Percentiles rank a stretch among this genome's conserved stretches.
Evolutionary conservation across 2,797 vertebrate species (phyloP).

Genomic region (Labroides dimidiatus): DNA sequence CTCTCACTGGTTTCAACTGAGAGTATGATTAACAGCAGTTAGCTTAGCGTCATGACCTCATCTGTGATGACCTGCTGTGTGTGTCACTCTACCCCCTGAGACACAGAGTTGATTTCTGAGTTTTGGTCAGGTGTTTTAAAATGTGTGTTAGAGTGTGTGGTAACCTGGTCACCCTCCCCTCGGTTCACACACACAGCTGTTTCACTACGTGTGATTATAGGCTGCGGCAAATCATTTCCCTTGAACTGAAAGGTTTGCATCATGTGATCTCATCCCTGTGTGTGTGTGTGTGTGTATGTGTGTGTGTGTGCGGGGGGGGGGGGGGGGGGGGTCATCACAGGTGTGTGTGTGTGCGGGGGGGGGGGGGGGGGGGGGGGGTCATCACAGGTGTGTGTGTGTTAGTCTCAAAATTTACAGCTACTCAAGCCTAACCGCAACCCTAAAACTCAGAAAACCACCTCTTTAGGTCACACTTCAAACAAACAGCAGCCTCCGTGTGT

Average conservation of each 20-base stretch:
- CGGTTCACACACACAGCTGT: conserved; percentile 68
- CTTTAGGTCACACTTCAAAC: conserved; percentile 42
- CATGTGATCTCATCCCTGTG: conserved; percentile 63
- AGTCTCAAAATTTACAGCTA: conserved; percentile 33
- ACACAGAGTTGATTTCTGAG: conserved; percentile 43
- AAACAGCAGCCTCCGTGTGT: conserved; percentile 32
- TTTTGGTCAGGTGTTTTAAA: conserved; percentile 51
- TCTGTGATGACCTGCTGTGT: conserved; percentile 57
- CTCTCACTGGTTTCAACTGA: conserved; percentile 17
- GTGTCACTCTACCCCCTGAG: conserved; percentile 63
- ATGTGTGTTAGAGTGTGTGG: conserved; percentile 36
- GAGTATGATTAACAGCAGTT: conserved; percentile 30
- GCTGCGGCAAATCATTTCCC: conserved; percentile 49
- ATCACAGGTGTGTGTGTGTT: conserved; percentile 16
- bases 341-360: conserved; percentile 36
- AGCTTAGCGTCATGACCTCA: conserved; percentile 65
- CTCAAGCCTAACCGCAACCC: conserved; percentile 46
- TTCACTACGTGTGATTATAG: conserved; percentile 69
- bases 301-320: no score
- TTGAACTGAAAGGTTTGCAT: conserved; percentile 43
- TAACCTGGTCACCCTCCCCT: conserved; percentile 53
- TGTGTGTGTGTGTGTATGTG: not conserved
- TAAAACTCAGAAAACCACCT: conserved; percentile 40
- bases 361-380: no score
- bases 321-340: conserved; percentile 57